Base-by-base conservation (phyloP, 2,888 invertebrate genomes). In the Erebia aethiops region DNA sequence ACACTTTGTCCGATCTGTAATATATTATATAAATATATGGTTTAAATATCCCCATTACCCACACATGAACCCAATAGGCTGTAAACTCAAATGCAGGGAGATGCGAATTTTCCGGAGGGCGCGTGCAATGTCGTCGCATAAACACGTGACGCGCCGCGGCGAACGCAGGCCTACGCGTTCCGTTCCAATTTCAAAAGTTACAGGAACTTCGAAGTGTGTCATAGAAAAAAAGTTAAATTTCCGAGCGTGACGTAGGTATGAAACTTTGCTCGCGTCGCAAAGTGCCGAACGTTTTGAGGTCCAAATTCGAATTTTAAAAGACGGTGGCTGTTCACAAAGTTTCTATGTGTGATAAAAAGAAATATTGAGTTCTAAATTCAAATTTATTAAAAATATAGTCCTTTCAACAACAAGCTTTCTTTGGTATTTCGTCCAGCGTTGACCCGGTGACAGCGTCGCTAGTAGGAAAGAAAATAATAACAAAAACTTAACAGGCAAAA, bases 81-180 rank as follows among this genome's bases (percentile, higher is more conserved):
- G 79, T 81, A 79, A 77, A 77, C 75, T 78, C 77, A 79, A 81
- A 81, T 82, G 83, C 83, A 85, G 84, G 90, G 90, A 87, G 78
- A 82, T 77, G 86, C 85, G 86, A 87, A 87, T 89, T 91, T 91
- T 86, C 89, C 85, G 84, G 82, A 83, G 82, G 84, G 85, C 83
- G 84, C 82, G 83, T 89, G 88, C 87, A 86, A 74, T 86, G 86
- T 86, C 84, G 82, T 88, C 85, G 84, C 92, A 92, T 87, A 89
- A 90, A 79, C 88, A 91, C 88, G 88, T 89, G 87, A 81, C 87
- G 81, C 87, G 90, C 80, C 91, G 91, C 87, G 89, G 82, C 77
- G 91, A 84, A 81, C 90, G 90, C 91, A 87, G 78, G 89, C 87
- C 85, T 88, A 86, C 84, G 87, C 90, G 88, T 84, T 87, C 84